A percentile compares a stretch with the other conserved stretches of the same genome.
These are phyloP conservation scores for Conchocele bisecta DNA, from an alignment of 2,888 invertebrate species.

Conservation along the genomic window DNA sequence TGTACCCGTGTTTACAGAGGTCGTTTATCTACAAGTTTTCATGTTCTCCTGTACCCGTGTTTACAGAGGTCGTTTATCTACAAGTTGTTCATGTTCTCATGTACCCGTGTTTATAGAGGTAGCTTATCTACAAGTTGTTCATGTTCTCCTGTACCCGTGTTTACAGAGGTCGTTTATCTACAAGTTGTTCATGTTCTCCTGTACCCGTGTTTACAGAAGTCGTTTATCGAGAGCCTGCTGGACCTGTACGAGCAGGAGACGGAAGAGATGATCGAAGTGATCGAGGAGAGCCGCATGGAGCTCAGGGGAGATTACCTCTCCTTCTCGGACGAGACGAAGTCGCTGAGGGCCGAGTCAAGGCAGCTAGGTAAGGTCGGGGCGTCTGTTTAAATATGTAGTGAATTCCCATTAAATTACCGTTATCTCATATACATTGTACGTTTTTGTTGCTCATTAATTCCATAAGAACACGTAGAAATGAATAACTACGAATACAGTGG, in stretches of 20 bases:
- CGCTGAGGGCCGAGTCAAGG: slow-evolving; percentile 68
- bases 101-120: neutral
- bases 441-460: no score
- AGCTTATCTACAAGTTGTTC: neutral
- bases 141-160: no score
- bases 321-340: slow-evolving; percentile 67
- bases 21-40: no score
- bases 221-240: slow-evolving; percentile 70
- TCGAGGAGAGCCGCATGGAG: slow-evolving; percentile 72
- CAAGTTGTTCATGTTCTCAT: no score
- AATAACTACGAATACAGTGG: no score
- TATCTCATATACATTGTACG: no score
- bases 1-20: no score
- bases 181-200: no score
- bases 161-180: neutral
- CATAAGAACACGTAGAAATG: no score
- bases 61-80: no score
- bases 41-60: no score
- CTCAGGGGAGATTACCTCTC: slow-evolving; percentile 65
- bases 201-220: slow-evolving; percentile 69
- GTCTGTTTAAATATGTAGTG: neutral
- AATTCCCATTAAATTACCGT: no score
- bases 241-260: slow-evolving; percentile 74
- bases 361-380: slow-evolving; percentile 62
- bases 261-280: slow-evolving; percentile 73